Percentiles rank a stretch among this genome's conserved stretches.
Conservation (phyloP, 2,797 vertebrate species). For the Dendrocincla fuliginosa region DNA sequence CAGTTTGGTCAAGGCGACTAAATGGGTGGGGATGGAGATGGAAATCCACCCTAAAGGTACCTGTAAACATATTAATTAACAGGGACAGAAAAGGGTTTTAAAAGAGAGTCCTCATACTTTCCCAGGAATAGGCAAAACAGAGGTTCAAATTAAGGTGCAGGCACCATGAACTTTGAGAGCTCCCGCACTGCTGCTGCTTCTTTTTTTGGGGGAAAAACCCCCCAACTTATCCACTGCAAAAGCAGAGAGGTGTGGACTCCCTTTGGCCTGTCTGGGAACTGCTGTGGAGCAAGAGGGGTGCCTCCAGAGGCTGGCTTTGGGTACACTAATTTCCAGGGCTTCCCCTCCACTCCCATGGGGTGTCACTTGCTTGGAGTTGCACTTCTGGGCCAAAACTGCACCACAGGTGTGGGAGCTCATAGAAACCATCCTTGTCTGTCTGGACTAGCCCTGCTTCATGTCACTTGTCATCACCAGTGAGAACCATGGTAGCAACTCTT, state of each 20-base stretch:
- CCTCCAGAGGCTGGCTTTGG: not conserved
- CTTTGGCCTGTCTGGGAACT: not conserved
- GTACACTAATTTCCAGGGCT: not conserved
- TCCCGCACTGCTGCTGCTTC: not conserved
- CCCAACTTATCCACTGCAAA: not conserved
- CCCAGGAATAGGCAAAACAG: not conserved
- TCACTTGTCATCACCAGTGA: not conserved
- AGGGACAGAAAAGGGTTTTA: not conserved
- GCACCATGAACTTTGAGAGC: not conserved
- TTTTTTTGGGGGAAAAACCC: not conserved
- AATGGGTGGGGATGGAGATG: not conserved
- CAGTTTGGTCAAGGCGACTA: slow-evolving; percentile 6
- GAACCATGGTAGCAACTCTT: not conserved
- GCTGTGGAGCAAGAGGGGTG: not conserved
- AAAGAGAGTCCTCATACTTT: not conserved
- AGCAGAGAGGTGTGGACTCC: not conserved
- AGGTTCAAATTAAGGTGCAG: not conserved
- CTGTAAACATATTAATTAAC: not conserved
- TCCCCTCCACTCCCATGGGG: not conserved
- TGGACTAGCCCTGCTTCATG: not conserved
- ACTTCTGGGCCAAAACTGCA: not conserved
- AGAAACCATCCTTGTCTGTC: not conserved
- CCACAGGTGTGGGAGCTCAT: not conserved
- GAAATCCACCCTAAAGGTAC: not conserved
- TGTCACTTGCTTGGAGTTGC: not conserved